phyloP scores from a whole-genome alignment of 2,113 vertebrate genomes.

The Macquaria australasica region DNA sequence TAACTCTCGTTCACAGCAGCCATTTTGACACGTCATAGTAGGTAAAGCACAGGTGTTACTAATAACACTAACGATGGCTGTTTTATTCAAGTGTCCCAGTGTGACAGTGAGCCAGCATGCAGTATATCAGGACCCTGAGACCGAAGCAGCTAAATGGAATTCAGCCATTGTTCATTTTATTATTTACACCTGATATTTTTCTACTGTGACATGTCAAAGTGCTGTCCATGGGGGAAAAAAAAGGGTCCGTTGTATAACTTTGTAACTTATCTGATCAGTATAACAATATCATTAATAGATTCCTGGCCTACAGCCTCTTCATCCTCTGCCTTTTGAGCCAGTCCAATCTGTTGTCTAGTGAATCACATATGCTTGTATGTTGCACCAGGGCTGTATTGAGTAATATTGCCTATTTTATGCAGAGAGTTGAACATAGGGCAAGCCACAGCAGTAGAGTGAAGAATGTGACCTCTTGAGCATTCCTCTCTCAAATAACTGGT shows the following conservation, averaged over 20 bases:
- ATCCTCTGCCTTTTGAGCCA: background rate
- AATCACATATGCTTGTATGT: conserved; percentile 38
- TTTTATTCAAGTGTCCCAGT: background rate
- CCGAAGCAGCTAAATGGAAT: background rate
- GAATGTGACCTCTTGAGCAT: conserved; percentile 83
- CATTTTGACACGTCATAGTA: too few species aligned
- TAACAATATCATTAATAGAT: conserved; percentile 15
- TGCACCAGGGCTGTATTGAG: conserved; percentile 56
- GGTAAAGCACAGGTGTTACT: too few species aligned
- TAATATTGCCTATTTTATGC: conserved; percentile 67
- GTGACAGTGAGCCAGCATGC: background rate
- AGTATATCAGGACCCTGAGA: too few species aligned
- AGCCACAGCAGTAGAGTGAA: conserved; percentile 76
- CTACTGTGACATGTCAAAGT: conserved; percentile 10
- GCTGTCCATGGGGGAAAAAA: background rate
- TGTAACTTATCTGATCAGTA: conserved; percentile 1
- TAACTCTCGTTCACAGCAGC: background rate
- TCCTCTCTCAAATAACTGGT: conserved; percentile 80
- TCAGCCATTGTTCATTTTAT: background rate
- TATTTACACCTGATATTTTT: conserved; percentile 11
- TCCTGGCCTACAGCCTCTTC: background rate
- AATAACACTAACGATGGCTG: background rate
- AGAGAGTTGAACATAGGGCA: conserved; percentile 72
- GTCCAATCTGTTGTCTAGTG: conserved; percentile 5
- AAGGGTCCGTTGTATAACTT: conserved; percentile 15